Base-by-base conservation (phyloP, 2,888 invertebrate genomes). In the Ptilodon capucinus region DNA sequence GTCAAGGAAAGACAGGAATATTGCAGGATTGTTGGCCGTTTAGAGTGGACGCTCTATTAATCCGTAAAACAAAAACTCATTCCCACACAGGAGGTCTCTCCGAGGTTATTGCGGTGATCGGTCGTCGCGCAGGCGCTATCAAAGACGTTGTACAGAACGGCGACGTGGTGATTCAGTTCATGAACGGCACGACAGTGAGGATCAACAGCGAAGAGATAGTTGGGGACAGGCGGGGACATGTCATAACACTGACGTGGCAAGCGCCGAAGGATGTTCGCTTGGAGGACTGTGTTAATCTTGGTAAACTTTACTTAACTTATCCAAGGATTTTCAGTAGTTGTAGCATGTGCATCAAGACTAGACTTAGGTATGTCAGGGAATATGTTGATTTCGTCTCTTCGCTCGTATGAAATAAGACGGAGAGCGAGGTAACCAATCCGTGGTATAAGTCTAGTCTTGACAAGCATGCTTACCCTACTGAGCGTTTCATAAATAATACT, bases 231-330 rank as follows among this genome's bases (percentile, higher is more conserved):
- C 66, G 38, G 1, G 88, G 86, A 0, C 58, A 76, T 28, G 57
- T 85, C n/a, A 51, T 88, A 40, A 81, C 81, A 0, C 44, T 88
- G 17, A 79, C 78, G 0, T 80, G 87, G 88, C 79, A 76, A 42
- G 79, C 86, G 4, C 83, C 83, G 0, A 80, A 75, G 46, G 74
- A 50, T 4, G 69, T 66, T 2, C 58, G 68, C 6, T 57, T 88
- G 6, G 85, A 84, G 38, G 88, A 88, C 52, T 88, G 88, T 40
- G 70, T 86, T 2, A 84, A 85, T 54, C 71, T 88, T 47, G 86
- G 87, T 86, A 65, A 76, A 11, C 11, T 2, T 8, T 8, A 3
- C 25, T 11, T 25, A 25, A 8, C n/a, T n/a, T n/a, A n/a, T n/a
- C n/a, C n/a, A n/a, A n/a, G n/a, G 9, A 9, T 25, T 9, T 25